These are phyloP conservation scores for Drosophila quadrilineata DNA, from an alignment of 1,140 invertebrate species.

Conservation along the genomic window DNA sequence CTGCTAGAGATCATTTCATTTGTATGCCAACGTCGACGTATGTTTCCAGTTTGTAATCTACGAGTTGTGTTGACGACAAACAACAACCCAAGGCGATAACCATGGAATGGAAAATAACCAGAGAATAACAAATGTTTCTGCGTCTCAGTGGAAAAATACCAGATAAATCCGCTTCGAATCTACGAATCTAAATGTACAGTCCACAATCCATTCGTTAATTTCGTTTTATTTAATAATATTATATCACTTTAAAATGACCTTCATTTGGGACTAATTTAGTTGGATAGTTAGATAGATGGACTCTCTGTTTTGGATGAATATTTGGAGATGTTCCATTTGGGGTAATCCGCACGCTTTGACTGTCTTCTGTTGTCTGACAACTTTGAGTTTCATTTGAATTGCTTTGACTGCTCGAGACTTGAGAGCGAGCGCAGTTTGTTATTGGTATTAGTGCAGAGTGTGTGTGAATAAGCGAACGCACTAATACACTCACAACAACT, in stretches of 20 bases:
- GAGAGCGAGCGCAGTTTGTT: constrained; percentile 1
- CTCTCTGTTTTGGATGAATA: no score
- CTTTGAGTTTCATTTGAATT: neutral
- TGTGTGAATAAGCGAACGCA: neutral
- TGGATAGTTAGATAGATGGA: no score
- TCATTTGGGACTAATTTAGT: neutral
- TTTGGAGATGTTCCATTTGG: neutral
- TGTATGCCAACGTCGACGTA: constrained; percentile 1
- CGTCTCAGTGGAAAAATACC: constrained; percentile 9
- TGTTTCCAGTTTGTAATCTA: constrained; percentile 13
- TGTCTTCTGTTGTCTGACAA: neutral
- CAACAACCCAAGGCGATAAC: constrained; percentile 6
- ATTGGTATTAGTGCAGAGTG: constrained; percentile 18
- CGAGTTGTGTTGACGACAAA: constrained; percentile 23
- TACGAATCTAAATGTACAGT: constrained; percentile 7
- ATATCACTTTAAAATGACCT: neutral
- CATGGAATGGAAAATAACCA: constrained; percentile 34
- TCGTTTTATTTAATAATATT: no score
- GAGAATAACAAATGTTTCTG: constrained; percentile 11
- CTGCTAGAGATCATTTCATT: neutral
- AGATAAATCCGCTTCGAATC: neutral
- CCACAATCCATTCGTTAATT: neutral
- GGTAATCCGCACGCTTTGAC: no score
- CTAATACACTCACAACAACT: constrained; percentile 26
- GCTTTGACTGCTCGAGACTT: constrained; percentile 1